A percentile compares a stretch with the other conserved stretches of the same genome.
Conservation (phyloP, 2,113 vertebrate genomes). For the Nymphicus hollandicus region DNA sequence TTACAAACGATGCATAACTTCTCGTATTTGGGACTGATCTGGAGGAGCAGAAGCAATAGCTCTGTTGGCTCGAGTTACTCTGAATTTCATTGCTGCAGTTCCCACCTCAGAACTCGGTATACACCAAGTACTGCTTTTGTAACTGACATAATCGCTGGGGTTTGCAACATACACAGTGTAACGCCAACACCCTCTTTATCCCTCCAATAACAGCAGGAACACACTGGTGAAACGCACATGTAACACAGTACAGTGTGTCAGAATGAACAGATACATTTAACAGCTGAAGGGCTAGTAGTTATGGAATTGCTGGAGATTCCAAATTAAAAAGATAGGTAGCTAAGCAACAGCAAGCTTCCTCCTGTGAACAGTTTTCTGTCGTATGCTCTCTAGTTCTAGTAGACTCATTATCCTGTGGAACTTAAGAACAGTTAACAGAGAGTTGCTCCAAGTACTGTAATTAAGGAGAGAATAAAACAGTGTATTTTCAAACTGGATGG, state of each 20-base stretch:
- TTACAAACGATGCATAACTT: background rate
- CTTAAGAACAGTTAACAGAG: constrained; percentile 61
- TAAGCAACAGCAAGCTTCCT: constrained; percentile 70
- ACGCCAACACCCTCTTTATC: background rate
- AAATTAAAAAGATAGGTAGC: constrained; percentile 70
- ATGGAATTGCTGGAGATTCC: constrained; percentile 58
- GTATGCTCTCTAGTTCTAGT: constrained; percentile 11
- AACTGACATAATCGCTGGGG: fast-evolving
- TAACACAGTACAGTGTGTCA: constrained; percentile 1
- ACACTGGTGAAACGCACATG: constrained; percentile 22
- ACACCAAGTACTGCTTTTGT: background rate
- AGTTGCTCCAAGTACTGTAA: constrained; percentile 61
- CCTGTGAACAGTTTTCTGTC: constrained; percentile 42
- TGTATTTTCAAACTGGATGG: constrained; percentile 57
- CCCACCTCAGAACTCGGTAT: background rate
- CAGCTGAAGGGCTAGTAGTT: constrained; percentile 47
- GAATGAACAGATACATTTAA: constrained; percentile 37
- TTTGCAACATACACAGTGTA: background rate
- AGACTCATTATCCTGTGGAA: constrained; percentile 58
- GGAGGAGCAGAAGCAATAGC: background rate
- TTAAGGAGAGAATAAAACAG: constrained; percentile 59
- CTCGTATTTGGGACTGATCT: background rate
- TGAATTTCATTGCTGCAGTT: background rate
- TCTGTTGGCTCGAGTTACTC: background rate
- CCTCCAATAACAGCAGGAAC: background rate